Evolutionary conservation across 2,888 invertebrate species (phyloP).

Genomic region (Cosmorhoe ocellata): DNA sequence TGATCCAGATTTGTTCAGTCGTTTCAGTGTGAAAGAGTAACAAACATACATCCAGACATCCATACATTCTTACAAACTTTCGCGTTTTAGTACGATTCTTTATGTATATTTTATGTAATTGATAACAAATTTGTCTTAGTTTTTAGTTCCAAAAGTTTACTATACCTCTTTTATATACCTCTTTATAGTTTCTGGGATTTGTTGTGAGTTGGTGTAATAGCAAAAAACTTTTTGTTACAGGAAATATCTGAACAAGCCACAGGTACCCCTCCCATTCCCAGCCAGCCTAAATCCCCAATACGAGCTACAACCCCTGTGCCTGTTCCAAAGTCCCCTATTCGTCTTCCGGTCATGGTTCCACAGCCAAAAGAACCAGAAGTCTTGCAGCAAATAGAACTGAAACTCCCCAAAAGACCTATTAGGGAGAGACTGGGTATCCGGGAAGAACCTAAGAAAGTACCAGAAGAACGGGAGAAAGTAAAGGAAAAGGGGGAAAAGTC

Average conservation of each 20-base stretch:
- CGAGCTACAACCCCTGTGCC: constrained; percentile 14
- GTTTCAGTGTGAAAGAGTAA: no score
- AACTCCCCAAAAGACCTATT: constrained; percentile 74
- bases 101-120: no score
- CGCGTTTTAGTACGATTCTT: no score
- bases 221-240: constrained; percentile 53
- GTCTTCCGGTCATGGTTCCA: not conserved
- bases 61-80: no score
- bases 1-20: no score
- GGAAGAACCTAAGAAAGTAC: constrained; percentile 48
- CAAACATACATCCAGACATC: no score
- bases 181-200: no score
- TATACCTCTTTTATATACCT: no score
- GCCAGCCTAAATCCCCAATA: constrained; percentile 36
- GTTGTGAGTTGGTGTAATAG: no score
- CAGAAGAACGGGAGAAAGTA: constrained; percentile 48
- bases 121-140: no score
- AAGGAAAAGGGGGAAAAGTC: constrained; percentile 52
- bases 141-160: no score
- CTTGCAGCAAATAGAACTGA: constrained; percentile 73
- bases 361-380: constrained; percentile 51
- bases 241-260: constrained; percentile 61
- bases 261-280: constrained; percentile 49
- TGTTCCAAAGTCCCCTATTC: constrained; percentile 18
- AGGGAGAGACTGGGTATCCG: constrained; percentile 69